Percentiles rank a stretch among this genome's conserved stretches.
These are phyloP conservation scores for Zaprionus capensis DNA, from an alignment of 1,140 invertebrate genomes.

Conservation along the genomic window DNA sequence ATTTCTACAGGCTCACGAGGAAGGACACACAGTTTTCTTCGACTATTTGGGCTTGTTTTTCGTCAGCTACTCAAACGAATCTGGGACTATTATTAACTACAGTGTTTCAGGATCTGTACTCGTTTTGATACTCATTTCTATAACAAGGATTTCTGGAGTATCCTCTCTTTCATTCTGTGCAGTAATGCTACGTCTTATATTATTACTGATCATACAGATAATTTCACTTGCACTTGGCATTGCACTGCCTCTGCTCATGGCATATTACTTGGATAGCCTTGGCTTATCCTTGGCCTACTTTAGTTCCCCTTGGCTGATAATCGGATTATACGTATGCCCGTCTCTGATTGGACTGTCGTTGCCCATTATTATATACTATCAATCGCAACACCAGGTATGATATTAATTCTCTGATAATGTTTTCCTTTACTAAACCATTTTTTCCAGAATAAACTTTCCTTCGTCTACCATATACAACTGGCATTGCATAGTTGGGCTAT, in stretches of 20 bases:
- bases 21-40: constrained; percentile 89
- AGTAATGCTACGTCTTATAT: constrained; percentile 24
- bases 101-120: constrained; percentile 84
- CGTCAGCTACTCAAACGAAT: constrained; percentile 86
- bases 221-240: constrained; percentile 87
- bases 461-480: constrained; percentile 44
- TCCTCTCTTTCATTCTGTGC: constrained; percentile 30
- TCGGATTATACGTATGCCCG: constrained; percentile 86
- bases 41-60: constrained; percentile 91
- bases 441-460: constrained; percentile 40
- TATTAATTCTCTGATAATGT: background rate
- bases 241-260: constrained; percentile 85
- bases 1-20: constrained; percentile 55
- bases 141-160: constrained; percentile 61
- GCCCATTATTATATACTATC: constrained; percentile 26
- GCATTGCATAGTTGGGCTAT: constrained; percentile 48
- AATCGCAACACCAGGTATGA: background rate
- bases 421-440: background rate
- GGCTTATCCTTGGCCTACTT: constrained; percentile 88
- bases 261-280: constrained; percentile 72
- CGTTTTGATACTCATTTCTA: constrained; percentile 81
- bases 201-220: constrained; percentile 58
- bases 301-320: constrained; percentile 87
- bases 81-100: constrained; percentile 86
- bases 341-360: constrained; percentile 80